Evolutionary conservation across 1,140 invertebrate genomes (phyloP).

Genomic region (Drosophila arizonae): DNA sequence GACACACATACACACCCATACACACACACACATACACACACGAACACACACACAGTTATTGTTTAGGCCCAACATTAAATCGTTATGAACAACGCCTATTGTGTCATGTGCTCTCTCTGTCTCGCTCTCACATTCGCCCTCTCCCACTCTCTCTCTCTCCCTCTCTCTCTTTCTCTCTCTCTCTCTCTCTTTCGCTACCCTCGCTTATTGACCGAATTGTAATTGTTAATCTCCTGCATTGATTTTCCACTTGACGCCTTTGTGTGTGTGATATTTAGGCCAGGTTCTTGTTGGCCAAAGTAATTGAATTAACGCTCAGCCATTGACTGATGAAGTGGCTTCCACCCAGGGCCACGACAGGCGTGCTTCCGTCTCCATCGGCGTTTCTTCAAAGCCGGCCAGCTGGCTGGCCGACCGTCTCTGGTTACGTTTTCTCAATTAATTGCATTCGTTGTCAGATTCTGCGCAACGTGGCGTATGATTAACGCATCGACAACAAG

Average conservation of each 20-base stretch:
- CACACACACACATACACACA: slow-evolving; percentile 7
- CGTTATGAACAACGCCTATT: slow-evolving; percentile 53
- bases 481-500: slow-evolving; percentile 44
- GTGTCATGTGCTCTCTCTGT: slow-evolving; percentile 9
- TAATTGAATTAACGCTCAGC: slow-evolving; percentile 64
- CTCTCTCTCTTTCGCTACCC: background rate
- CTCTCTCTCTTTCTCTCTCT: background rate
- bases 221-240: slow-evolving; percentile 75
- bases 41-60: slow-evolving; percentile 7
- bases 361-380: no score
- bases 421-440: slow-evolving; percentile 19
- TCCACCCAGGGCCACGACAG: background rate
- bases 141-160: slow-evolving; percentile 5
- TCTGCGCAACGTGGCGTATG: slow-evolving; percentile 65
- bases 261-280: slow-evolving; percentile 29
- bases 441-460: slow-evolving; percentile 46
- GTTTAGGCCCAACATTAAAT: slow-evolving; percentile 55
- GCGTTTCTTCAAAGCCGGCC: no score
- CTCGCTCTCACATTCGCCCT: no score
- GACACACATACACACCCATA: slow-evolving; percentile 17
- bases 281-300: slow-evolving; percentile 5
- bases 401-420: background rate
- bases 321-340: slow-evolving; percentile 45
- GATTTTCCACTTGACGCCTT: slow-evolving; percentile 55
- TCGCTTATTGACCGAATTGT: slow-evolving; percentile 65